These are phyloP conservation scores for Elegia similella DNA, from an alignment of 2,888 invertebrate species.

Conservation along the genomic window DNA sequence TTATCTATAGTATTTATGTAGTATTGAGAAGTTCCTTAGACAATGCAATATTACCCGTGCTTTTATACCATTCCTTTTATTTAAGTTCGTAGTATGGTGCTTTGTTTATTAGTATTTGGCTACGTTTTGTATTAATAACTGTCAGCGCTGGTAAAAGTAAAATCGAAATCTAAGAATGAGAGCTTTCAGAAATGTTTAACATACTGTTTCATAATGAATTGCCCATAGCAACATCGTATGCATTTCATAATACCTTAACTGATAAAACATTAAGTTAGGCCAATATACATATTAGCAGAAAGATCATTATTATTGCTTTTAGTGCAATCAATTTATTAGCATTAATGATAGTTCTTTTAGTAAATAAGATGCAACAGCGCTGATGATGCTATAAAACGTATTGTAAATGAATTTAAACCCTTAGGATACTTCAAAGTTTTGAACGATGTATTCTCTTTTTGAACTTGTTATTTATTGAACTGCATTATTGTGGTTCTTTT, in stretches of 20 bases:
- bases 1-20: slow-evolving; percentile 18
- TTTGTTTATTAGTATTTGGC: slow-evolving; percentile 9
- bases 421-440: slow-evolving; percentile 31
- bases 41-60: slow-evolving; percentile 11
- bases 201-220: no score
- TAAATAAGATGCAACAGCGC: slow-evolving; percentile 3
- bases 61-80: slow-evolving; percentile 18
- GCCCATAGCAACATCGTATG: no score
- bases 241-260: no score
- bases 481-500: slow-evolving; percentile 58
- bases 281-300: no score
- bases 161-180: not conserved
- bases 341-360: no score
- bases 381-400: slow-evolving; percentile 21
- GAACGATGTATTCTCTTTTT: slow-evolving; percentile 42
- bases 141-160: not conserved
- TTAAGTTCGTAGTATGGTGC: slow-evolving; percentile 11
- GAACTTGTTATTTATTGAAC: slow-evolving; percentile 58
- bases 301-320: not conserved
- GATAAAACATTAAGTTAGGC: no score
- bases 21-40: slow-evolving; percentile 12
- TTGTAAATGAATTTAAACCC: slow-evolving; percentile 12
- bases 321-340: not conserved
- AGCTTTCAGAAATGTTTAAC: not conserved
- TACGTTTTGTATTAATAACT: not conserved